Conservation (phyloP, 2,888 invertebrate species). For the Lithophane ornitopus region DNA sequence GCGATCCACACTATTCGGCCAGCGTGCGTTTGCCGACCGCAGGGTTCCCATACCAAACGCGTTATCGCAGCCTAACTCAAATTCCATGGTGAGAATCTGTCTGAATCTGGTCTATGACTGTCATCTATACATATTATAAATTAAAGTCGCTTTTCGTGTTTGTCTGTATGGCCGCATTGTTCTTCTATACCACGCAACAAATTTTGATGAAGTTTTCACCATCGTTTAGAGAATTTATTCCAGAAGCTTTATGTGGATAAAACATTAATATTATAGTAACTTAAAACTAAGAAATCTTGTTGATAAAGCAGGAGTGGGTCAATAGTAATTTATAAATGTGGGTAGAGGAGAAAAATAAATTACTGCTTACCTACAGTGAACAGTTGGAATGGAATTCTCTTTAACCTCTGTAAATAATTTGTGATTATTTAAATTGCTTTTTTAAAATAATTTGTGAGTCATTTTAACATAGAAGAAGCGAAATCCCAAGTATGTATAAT, state of each 20-base stretch:
- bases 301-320: no score
- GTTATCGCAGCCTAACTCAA: constrained; percentile 89
- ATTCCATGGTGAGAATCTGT: constrained; percentile 85
- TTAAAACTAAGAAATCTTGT: no score
- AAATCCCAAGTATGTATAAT: neutral
- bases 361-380: constrained; percentile 10
- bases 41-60: constrained; percentile 92
- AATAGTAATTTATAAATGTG: constrained; percentile 5
- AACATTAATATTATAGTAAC: no score
- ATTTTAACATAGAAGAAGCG: neutral
- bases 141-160: no score
- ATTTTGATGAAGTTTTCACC: no score
- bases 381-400: neutral
- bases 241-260: no score
- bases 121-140: neutral
- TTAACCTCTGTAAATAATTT: constrained; percentile 4
- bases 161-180: no score
- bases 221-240: no score
- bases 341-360: constrained; percentile 22
- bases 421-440: neutral
- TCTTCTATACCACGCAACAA: no score
- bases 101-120: constrained; percentile 6
- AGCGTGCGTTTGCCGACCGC: constrained; percentile 95
- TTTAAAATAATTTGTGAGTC: constrained; percentile 14
- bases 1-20: constrained; percentile 93